Conservation (phyloP, 2,113 vertebrate species). For the Marcusenius ussheri region DNA sequence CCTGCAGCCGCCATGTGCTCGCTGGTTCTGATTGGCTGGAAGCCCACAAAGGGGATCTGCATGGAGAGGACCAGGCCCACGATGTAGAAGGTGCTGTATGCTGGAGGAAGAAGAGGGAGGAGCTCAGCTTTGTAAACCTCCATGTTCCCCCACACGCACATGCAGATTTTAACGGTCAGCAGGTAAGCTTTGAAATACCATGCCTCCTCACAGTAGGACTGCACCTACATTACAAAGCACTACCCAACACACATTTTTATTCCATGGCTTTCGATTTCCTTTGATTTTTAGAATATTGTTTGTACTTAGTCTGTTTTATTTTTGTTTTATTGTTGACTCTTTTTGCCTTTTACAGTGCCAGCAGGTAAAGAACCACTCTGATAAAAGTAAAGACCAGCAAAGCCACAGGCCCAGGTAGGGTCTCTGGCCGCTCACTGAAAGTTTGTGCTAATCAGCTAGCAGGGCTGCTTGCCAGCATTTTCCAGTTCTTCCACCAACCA, state of each 20-base stretch:
- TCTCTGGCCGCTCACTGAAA: no score
- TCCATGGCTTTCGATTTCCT: no score
- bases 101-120: conserved; percentile 48
- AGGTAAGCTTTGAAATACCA: not conserved
- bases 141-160: not conserved
- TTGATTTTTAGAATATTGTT: no score
- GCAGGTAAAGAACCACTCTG: no score
- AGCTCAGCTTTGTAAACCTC: not conserved
- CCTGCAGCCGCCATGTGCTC: conserved; percentile 97
- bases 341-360: no score
- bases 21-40: conserved; percentile 94
- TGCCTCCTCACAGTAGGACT: not conserved
- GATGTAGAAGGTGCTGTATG: conserved; percentile 97
- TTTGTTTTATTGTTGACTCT: no score
- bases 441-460: no score
- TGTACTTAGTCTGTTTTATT: no score
- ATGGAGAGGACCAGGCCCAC: conserved; percentile 93
- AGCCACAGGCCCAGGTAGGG: no score
- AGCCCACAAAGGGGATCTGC: conserved; percentile 95
- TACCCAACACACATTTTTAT: not conserved
- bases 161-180: not conserved
- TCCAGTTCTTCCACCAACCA: no score
- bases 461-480: no score
- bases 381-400: no score
- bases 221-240: not conserved